Evolutionary conservation across 2,888 invertebrate genomes (phyloP), one percentile per base, ranked within the genome.

Genomic region (Buathra laborator): DNA sequence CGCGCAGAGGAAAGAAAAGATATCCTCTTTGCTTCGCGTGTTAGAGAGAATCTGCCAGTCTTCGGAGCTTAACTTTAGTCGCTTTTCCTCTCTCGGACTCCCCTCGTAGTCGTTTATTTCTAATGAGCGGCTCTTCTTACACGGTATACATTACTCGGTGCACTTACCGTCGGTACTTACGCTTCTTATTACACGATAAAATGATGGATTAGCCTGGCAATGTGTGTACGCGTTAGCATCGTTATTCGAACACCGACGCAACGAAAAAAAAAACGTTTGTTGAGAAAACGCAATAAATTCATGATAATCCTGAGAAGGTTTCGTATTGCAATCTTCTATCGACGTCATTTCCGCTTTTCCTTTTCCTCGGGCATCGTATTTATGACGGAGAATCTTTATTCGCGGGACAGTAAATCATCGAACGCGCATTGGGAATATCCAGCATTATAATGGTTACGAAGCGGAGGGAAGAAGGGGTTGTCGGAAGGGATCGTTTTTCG

Each of bases 401-500:
- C 66, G 19, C 10, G 14, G 66, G 12, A 10, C 16, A n/a, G 16
- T 43, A 66, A 66, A 66, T 37, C 10, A 43, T 66, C 66, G 5
- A 37, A 16, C 62, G 66, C 37, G n/a, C n/a, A 37, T 37, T 37
- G 37, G 66, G 12, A 43, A 66, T 66, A 66, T 66, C 43, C 43
- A 10, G 19, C 16, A 9, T 16, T 37, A 66, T 16, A 16, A 16
- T 66, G 16, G 66, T 4, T 2, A 37, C 51, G 76, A 32, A 48
- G 9, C 62, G 29, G 12, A 66, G 62, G 29, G 68, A 56, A 70
- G 37, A 68, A 62, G 67, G 32, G 43, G 37, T 37, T 44, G 44
- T 19, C 37, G 66, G 56, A 68, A 76, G 44, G 62, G 81, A 79
- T 81, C 83, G 81, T 86, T 86, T 87, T 88, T 83, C 84, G 81